Conservation (phyloP, 1,140 invertebrate species). For the Drosophila teissieri region DNA sequence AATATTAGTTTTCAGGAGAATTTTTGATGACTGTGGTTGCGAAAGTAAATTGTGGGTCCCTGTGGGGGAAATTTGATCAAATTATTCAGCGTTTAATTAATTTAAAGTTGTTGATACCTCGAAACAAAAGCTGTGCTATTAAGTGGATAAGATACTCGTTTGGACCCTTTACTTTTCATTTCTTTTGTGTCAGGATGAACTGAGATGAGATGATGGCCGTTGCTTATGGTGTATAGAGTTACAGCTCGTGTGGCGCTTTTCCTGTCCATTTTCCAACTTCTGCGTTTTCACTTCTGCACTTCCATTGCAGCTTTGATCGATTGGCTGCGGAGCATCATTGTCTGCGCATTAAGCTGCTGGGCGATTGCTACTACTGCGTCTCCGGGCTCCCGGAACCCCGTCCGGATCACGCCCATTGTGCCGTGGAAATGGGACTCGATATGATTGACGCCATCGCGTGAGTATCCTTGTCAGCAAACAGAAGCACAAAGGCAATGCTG, state of each 20-base stretch:
- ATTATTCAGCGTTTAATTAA: not conserved
- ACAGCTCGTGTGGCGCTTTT: conserved; percentile 17
- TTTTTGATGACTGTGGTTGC: not conserved
- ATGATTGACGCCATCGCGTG: conserved; percentile 98
- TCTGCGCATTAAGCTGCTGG: conserved; percentile 95
- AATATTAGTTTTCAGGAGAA: not conserved
- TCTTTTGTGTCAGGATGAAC: not conserved
- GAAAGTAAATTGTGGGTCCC: not conserved
- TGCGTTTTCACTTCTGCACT: conserved; percentile 11
- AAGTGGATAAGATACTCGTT: not conserved
- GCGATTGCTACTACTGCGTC: conserved; percentile 98
- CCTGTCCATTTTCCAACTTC: conserved; percentile 13
- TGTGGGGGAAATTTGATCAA: not conserved
- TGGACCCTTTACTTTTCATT: not conserved
- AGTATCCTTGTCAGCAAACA: conserved; percentile 85
- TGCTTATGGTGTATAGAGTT: not conserved
- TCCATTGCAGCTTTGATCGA: conserved; percentile 92
- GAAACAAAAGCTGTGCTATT: not conserved
- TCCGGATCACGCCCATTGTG: conserved; percentile 96
- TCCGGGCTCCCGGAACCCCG: conserved; percentile 94
- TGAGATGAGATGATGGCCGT: not conserved
- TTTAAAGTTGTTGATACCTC: too few species aligned
- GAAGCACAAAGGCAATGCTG: conserved; percentile 46
- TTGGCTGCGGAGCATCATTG: conserved; percentile 96
- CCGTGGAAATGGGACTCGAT: conserved; percentile 97